These are phyloP conservation scores for Neria commutata DNA, from an alignment of 2,888 invertebrate genomes.

Conservation along the genomic window DNA sequence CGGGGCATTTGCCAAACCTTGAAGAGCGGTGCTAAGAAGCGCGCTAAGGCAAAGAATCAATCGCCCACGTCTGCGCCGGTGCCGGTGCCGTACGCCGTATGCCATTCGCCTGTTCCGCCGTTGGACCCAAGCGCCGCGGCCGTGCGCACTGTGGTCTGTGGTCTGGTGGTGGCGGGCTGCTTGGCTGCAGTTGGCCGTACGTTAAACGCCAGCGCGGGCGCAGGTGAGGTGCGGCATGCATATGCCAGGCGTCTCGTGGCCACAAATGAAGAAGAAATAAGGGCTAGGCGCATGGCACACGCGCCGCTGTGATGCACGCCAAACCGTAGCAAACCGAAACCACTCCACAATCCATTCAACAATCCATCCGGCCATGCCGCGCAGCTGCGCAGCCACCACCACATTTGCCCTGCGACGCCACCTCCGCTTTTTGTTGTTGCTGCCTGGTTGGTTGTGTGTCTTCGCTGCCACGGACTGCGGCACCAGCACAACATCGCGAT, in stretches of 20 bases:
- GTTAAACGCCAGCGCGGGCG: background rate
- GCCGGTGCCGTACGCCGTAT: slow-evolving; percentile 6
- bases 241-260: slow-evolving; percentile 35
- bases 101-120: background rate
- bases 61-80: slow-evolving; percentile 54
- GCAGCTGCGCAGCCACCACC: too few relatives aligned
- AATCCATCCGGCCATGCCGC: slow-evolving; percentile 15
- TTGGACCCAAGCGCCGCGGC: background rate
- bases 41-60: slow-evolving; percentile 56
- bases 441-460: background rate
- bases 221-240: slow-evolving; percentile 32
- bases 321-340: too few relatives aligned
- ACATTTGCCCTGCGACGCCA: slow-evolving; percentile 44
- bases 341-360: too few relatives aligned
- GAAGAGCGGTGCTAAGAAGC: slow-evolving; percentile 6
- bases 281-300: slow-evolving; percentile 47
- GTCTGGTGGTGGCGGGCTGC: slow-evolving; percentile 11
- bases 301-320: too few relatives aligned
- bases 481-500: slow-evolving; percentile 20
- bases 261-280: slow-evolving; percentile 39
- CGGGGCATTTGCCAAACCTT: slow-evolving; percentile 61
- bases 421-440: slow-evolving; percentile 35
- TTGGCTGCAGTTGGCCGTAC: slow-evolving; percentile 8
- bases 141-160: background rate
- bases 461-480: background rate